phyloP scores from a whole-genome alignment of 1,140 invertebrate genomes.

The Philaenus spumarius region DNA sequence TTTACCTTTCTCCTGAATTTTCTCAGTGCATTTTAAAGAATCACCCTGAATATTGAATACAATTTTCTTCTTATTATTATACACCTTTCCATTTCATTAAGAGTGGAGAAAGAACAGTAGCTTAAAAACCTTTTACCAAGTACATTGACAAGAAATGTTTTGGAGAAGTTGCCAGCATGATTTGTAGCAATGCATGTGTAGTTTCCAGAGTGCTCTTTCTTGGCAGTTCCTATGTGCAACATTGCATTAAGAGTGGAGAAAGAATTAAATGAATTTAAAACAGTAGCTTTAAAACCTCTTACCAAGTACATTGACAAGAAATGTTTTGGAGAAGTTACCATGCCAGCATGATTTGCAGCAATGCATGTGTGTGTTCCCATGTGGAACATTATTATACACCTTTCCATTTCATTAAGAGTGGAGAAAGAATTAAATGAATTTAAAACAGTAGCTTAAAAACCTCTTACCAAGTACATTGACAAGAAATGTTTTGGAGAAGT shows the following conservation, averaged over 20 bases:
- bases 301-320: constrained; percentile 15
- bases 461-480: constrained; percentile 14
- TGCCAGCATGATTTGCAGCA: constrained; percentile 21
- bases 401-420: too few species aligned
- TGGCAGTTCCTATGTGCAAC: not conserved
- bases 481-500: constrained; percentile 14
- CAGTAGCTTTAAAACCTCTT: not conserved
- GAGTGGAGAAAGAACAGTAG: too few species aligned
- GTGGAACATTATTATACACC: too few species aligned
- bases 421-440: too few species aligned
- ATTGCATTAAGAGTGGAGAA: too few species aligned
- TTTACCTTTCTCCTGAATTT: too few species aligned
- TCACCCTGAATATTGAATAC: too few species aligned
- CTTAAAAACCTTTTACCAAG: constrained; percentile 10
- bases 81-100: too few species aligned
- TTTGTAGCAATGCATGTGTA: constrained; percentile 27
- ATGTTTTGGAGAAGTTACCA: constrained; percentile 16
- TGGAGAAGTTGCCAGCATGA: constrained; percentile 18
- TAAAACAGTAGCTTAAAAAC: constrained; percentile 3
- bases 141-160: constrained; percentile 14
- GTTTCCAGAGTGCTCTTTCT: constrained; percentile 18
- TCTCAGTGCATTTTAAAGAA: too few species aligned
- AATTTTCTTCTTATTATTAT: too few species aligned
- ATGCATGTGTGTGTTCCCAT: constrained; percentile 26
- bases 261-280: too few species aligned